Conservation (phyloP, 2,888 invertebrate genomes). For the Drosophila austrosaltans region DNA sequence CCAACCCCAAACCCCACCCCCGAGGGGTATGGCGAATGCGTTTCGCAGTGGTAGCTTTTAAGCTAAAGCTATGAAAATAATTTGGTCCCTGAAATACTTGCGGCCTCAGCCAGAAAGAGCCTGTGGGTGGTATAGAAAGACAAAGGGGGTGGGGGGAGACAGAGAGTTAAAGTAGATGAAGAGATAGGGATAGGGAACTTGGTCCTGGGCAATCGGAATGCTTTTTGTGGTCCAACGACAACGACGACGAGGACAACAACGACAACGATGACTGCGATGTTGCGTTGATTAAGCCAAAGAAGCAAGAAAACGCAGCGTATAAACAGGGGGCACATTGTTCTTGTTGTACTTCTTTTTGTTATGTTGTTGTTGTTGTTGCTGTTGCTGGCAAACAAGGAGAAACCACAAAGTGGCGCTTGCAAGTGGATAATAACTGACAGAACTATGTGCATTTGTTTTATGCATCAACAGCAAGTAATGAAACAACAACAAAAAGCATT, state of each 20-base stretch:
- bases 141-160: neutral
- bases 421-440: constrained; percentile 53
- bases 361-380: constrained; percentile 22
- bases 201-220: constrained; percentile 71
- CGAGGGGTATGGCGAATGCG: constrained; percentile 65
- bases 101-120: constrained; percentile 47
- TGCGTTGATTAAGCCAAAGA: constrained; percentile 68
- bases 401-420: constrained; percentile 58
- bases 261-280: constrained; percentile 24
- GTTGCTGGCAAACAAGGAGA: constrained; percentile 29
- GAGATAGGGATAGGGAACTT: constrained; percentile 8
- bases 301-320: constrained; percentile 41
- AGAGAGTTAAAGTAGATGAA: no score
- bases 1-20: constrained; percentile 13
- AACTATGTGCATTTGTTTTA: constrained; percentile 76
- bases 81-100: constrained; percentile 77
- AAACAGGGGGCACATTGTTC: constrained; percentile 62
- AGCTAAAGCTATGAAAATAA: constrained; percentile 78
- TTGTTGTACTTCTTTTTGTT: constrained; percentile 8
- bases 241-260: constrained; percentile 23
- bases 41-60: constrained; percentile 67
- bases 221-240: constrained; percentile 64
- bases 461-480: constrained; percentile 64
- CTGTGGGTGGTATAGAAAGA: constrained; percentile 5
- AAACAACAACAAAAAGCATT: constrained; percentile 64